Percentiles rank a stretch among this genome's conserved stretches.
Evolutionary conservation across 1,140 invertebrate genomes (phyloP).

Genomic region (Drosophila asahinai): DNA sequence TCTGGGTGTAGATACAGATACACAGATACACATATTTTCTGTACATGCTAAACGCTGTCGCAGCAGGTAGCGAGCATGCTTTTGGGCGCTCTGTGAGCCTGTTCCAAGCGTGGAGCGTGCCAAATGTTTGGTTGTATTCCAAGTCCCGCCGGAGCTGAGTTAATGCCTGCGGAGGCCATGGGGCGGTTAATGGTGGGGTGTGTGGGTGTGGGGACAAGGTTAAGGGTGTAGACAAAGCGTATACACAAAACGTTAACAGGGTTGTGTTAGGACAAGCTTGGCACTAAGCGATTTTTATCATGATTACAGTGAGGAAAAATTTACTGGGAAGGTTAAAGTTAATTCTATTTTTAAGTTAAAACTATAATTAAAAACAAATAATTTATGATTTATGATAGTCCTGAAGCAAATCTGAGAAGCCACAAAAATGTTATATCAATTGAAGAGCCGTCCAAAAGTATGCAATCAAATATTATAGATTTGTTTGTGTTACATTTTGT

Average conservation of each 20-base stretch:
- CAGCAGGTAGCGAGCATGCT: slow-evolving; percentile 66
- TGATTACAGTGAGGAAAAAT: slow-evolving; percentile 2
- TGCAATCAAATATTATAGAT: too few relatives aligned
- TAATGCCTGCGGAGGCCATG: not conserved
- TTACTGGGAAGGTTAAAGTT: too few relatives aligned
- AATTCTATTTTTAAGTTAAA: not conserved
- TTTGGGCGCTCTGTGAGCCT: slow-evolving; percentile 79
- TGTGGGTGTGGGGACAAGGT: slow-evolving; percentile 10
- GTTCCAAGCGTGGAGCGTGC: slow-evolving; percentile 67
- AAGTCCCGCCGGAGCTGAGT: slow-evolving; percentile 34
- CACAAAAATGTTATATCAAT: not conserved
- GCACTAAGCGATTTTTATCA: not conserved
- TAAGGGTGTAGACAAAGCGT: slow-evolving; percentile 20
- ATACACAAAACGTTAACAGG: slow-evolving; percentile 29
- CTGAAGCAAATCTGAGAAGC: too few relatives aligned
- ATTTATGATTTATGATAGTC: too few relatives aligned
- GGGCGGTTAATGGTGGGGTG: not conserved
- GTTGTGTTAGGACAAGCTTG: slow-evolving; percentile 17
- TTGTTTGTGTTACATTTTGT: not conserved
- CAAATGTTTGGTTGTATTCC: slow-evolving; percentile 79
- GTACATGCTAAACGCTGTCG: slow-evolving; percentile 20
- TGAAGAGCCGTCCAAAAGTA: not conserved
- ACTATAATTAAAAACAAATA: not conserved
- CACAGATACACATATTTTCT: slow-evolving; percentile 32
- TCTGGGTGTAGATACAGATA: slow-evolving; percentile 32